Conservation (phyloP, 2,113 vertebrate species). For the Riparia riparia region DNA sequence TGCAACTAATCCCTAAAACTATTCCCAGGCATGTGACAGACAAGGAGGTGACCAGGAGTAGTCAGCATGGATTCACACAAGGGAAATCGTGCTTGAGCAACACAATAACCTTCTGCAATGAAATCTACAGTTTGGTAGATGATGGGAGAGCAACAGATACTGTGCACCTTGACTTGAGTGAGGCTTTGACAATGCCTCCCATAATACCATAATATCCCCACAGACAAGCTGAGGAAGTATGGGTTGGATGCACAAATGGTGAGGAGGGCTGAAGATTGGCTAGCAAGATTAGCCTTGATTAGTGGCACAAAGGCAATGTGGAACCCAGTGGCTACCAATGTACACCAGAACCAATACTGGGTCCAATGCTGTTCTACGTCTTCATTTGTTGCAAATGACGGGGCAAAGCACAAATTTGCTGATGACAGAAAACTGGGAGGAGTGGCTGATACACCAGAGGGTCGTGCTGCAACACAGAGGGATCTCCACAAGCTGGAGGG, state of each 20-base stretch:
- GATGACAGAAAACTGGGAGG: background rate
- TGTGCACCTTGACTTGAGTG: background rate
- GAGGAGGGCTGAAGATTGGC: background rate
- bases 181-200: background rate
- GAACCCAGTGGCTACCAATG: background rate
- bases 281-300: too few relatives aligned
- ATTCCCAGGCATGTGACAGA: background rate
- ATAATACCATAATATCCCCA: background rate
- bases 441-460: background rate
- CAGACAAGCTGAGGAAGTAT: background rate
- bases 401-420: background rate
- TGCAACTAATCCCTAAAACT: background rate
- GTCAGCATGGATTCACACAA: background rate
- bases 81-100: background rate
- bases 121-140: background rate
- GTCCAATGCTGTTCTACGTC: background rate
- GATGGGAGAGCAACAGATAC: background rate
- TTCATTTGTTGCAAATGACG: background rate
- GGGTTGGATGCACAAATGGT: background rate
- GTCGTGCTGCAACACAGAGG: background rate
- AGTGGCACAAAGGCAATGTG: fast-evolving
- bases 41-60: background rate
- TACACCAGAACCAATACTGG: background rate
- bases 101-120: background rate
- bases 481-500: background rate